Percentiles rank a stretch among this genome's conserved stretches.
phyloP scores from a whole-genome alignment of 2,113 vertebrate species.

The Anser brachyrhynchus region DNA sequence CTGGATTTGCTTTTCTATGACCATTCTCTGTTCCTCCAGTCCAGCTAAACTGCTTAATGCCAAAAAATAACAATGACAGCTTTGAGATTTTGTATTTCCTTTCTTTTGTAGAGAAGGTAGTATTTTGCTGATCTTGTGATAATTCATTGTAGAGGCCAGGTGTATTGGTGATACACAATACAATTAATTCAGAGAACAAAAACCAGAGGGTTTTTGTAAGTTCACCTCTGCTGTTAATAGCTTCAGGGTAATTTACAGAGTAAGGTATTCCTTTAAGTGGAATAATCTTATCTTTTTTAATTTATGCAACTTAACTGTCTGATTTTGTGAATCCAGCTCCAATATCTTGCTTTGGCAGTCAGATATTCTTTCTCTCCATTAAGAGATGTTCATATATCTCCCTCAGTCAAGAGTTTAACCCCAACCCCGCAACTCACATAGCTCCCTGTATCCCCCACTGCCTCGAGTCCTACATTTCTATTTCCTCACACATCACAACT shows the following conservation, averaged over 20 bases:
- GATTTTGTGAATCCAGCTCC: background rate
- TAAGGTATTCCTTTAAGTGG: background rate
- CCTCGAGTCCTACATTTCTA: background rate
- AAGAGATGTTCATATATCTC: background rate
- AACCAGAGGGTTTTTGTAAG: background rate
- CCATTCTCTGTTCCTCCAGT: background rate
- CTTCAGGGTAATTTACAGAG: background rate
- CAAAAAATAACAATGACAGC: background rate
- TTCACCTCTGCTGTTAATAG: background rate
- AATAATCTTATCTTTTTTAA: background rate
- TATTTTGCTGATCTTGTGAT: background rate
- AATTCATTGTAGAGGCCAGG: background rate
- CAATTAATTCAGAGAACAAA: background rate
- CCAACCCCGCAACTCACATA: background rate
- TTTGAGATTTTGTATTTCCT: background rate
- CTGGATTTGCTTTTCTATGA: background rate
- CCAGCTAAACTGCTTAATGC: background rate
- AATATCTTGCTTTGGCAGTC: background rate
- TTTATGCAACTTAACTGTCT: background rate
- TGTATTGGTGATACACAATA: background rate
- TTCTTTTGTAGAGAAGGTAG: background rate
- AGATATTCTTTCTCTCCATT: background rate
- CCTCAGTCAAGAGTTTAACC: background rate
- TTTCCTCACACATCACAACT: background rate
- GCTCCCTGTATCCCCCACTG: background rate